A percentile compares a stretch with the other conserved stretches of the same genome.
These are phyloP conservation scores for Macropus fuliginosus DNA, from an alignment of 2,797 vertebrate species.

Conservation along the genomic window DNA sequence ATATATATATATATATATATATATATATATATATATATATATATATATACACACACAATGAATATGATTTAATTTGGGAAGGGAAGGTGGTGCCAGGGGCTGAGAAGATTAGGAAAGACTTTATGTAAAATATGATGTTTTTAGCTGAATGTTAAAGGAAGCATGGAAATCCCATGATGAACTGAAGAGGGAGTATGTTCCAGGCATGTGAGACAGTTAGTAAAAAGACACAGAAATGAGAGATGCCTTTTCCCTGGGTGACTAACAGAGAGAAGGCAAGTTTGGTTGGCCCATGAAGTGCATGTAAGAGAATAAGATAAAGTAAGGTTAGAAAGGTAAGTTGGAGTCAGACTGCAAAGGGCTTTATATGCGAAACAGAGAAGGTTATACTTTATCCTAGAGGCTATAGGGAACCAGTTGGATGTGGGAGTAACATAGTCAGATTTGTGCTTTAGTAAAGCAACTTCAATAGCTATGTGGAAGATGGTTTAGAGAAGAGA, in stretches of 20 bases:
- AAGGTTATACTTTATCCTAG: background rate
- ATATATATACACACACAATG: background rate
- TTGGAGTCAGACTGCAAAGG: background rate
- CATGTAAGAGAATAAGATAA: background rate
- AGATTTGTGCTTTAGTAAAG: background rate
- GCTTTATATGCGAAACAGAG: background rate
- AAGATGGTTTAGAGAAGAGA: background rate
- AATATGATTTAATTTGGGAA: background rate
- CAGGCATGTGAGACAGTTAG: background rate
- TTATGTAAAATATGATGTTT: background rate
- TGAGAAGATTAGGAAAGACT: background rate
- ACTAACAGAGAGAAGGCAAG: background rate
- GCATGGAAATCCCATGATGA: background rate
- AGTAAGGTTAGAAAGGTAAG: background rate
- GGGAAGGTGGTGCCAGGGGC: background rate
- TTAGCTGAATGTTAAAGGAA: background rate
- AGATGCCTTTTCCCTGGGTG: background rate
- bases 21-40: too few relatives aligned
- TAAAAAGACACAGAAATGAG: background rate
- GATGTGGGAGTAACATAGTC: background rate
- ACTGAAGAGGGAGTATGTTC: background rate
- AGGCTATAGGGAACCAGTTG: background rate
- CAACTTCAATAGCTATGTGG: background rate
- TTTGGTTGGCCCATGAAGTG: background rate
- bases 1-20: too few relatives aligned